Percentiles rank a stretch among this genome's conserved stretches.
These are phyloP conservation scores for Eutolmus rufibarbis DNA, from an alignment of 2,888 invertebrate genomes.

Conservation along the genomic window DNA sequence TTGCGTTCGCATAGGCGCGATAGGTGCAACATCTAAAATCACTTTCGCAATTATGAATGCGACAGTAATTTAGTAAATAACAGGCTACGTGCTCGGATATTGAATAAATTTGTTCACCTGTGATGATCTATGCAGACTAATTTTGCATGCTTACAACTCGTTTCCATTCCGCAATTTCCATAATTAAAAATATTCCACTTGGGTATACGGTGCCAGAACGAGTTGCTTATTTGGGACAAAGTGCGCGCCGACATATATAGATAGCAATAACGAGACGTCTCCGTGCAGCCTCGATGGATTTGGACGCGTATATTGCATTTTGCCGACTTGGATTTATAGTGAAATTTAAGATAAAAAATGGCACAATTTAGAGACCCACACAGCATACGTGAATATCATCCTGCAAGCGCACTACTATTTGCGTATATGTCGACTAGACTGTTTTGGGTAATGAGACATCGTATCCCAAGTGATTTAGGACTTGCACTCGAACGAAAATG, in stretches of 20 bases:
- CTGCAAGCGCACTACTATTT: neutral
- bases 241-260: slow-evolving; percentile 13
- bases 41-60: slow-evolving; percentile 36
- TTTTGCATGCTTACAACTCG: slow-evolving; percentile 40
- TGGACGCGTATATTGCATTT: neutral
- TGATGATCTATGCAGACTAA: slow-evolving; percentile 37
- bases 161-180: slow-evolving; percentile 45
- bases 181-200: slow-evolving; percentile 45
- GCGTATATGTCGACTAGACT: neutral
- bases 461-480: neutral
- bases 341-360: slow-evolving; percentile 7
- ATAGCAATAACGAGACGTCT: slow-evolving; percentile 37
- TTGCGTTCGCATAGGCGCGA: neutral
- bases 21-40: neutral
- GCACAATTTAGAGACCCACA: neutral
- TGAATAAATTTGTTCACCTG: slow-evolving; percentile 37
- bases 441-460: slow-evolving; percentile 16
- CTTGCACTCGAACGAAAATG: slow-evolving; percentile 4
- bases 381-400: neutral
- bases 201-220: slow-evolving; percentile 3
- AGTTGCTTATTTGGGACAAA: slow-evolving; percentile 32
- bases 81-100: slow-evolving; percentile 31
- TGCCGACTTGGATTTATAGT: neutral
- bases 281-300: slow-evolving; percentile 17
- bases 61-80: slow-evolving; percentile 34